Conservation (phyloP, 2,113 vertebrate species). For the Glareola pratincola region DNA sequence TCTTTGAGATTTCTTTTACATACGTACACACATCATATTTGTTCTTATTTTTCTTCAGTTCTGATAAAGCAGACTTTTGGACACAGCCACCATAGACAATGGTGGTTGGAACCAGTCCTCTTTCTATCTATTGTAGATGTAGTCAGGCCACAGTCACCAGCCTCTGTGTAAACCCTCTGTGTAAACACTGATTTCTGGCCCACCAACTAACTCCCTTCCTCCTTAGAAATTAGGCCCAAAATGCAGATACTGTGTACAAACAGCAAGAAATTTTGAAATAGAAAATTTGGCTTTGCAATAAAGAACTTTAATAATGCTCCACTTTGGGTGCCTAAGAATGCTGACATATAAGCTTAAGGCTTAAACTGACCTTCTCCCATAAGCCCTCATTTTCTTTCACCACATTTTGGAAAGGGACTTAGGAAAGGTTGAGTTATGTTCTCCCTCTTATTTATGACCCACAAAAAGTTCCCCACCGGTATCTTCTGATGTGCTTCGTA, state of each 20-base stretch:
- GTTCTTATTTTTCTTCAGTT: background rate
- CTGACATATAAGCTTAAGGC: rapidly evolving
- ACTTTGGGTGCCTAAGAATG: background rate
- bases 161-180: background rate
- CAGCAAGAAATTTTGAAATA: background rate
- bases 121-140: background rate
- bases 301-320: background rate
- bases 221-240: background rate
- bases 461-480: background rate
- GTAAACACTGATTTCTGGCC: background rate
- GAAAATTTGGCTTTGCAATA: background rate
- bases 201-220: background rate
- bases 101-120: background rate
- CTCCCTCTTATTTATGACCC: background rate
- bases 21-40: background rate
- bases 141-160: background rate
- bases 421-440: background rate
- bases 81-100: background rate
- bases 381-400: background rate
- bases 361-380: background rate
- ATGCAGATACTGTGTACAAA: background rate
- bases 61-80: background rate
- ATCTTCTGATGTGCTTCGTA: background rate
- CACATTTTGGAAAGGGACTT: background rate
- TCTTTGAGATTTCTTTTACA: background rate